These are phyloP conservation scores for Pterocles burchelli DNA, from an alignment of 2,113 vertebrate species.

Conservation along the genomic window DNA sequence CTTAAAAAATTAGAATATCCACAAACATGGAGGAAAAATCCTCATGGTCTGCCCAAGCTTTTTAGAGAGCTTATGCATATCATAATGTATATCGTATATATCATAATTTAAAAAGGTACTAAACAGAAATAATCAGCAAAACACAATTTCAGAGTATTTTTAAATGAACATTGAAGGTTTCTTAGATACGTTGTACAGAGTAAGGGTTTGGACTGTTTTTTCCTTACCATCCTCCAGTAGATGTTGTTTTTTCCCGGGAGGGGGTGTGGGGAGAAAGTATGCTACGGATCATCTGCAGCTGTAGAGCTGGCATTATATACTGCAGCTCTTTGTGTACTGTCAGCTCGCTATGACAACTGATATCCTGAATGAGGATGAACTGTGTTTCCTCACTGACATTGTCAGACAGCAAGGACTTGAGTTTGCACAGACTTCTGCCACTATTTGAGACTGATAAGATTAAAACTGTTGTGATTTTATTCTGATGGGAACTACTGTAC, in stretches of 20 bases:
- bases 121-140: neutral
- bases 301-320: neutral
- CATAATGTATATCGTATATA: rapidly evolving
- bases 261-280: neutral
- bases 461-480: neutral
- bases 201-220: neutral
- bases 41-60: neutral
- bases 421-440: conserved; percentile 23
- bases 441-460: neutral
- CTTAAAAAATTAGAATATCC: neutral
- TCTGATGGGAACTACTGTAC: neutral
- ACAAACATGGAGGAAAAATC: neutral
- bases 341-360: conserved; percentile 11
- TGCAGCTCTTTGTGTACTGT: neutral
- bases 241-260: neutral
- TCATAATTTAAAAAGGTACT: neutral
- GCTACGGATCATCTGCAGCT: neutral
- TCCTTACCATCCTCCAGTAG: neutral
- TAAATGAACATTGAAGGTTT: neutral
- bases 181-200: neutral
- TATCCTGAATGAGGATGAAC: neutral
- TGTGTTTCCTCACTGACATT: conserved; percentile 11
- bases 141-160: neutral
- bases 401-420: conserved; percentile 16
- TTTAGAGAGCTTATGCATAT: neutral